Conservation (phyloP, 2,888 invertebrate genomes). For the Caenorhabditis macrosperma region DNA sequence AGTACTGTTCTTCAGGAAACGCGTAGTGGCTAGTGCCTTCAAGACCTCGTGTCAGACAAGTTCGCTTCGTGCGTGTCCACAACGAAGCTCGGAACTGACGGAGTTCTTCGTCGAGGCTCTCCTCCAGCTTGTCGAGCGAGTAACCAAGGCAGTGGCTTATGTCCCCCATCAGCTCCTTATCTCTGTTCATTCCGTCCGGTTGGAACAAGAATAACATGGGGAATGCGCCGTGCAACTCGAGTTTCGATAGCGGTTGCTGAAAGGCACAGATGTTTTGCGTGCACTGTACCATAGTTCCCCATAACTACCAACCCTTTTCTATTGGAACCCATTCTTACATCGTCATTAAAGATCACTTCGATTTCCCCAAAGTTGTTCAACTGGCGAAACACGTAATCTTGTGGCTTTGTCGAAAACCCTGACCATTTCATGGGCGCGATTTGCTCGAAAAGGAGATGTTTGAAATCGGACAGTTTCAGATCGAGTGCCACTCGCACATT, state of each 20-base stretch:
- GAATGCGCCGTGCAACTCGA: slow-evolving; percentile 55
- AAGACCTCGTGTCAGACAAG: slow-evolving; percentile 49
- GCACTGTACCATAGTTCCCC: too few relatives aligned
- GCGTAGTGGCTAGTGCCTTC: slow-evolving; percentile 74
- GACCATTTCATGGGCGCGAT: slow-evolving; percentile 60
- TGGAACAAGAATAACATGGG: slow-evolving; percentile 65
- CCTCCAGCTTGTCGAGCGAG: slow-evolving; percentile 70
- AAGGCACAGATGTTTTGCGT: too few relatives aligned
- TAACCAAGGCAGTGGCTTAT: slow-evolving; percentile 72
- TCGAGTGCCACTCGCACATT: slow-evolving; percentile 61
- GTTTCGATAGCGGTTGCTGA: slow-evolving; percentile 50
- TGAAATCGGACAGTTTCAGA: slow-evolving; percentile 66
- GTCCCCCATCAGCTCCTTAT: slow-evolving; percentile 69
- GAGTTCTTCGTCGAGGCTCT: slow-evolving; percentile 70
- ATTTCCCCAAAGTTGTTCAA: slow-evolving; percentile 59
- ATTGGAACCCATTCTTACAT: too few relatives aligned
- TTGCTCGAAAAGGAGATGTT: slow-evolving; percentile 67
- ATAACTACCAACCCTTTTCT: too few relatives aligned
- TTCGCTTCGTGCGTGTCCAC: slow-evolving; percentile 37
- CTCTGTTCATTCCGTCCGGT: slow-evolving; percentile 64
- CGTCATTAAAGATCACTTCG: slow-evolving; percentile 64
- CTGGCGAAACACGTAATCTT: slow-evolving; percentile 66
- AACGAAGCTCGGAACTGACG: slow-evolving; percentile 61
- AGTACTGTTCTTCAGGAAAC: slow-evolving; percentile 76
- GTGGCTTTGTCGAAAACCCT: slow-evolving; percentile 51